These are phyloP conservation scores for Leucophenga montana DNA, from an alignment of 2,888 invertebrate species.

Conservation along the genomic window DNA sequence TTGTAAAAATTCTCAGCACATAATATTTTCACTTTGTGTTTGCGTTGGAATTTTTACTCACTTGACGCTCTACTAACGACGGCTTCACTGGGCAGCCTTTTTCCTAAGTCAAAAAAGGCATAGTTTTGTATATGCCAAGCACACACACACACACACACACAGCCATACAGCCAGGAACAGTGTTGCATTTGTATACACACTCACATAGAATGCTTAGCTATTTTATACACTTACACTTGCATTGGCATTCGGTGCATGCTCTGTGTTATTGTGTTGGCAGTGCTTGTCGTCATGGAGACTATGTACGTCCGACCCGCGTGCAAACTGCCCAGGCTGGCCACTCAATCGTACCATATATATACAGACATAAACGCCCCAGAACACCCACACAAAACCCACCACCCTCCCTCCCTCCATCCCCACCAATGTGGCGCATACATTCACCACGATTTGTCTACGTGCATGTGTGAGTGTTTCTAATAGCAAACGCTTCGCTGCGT, in stretches of 20 bases:
- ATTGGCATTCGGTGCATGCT: constrained; percentile 56
- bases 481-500: too few species aligned
- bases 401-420: too few species aligned
- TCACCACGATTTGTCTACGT: not conserved
- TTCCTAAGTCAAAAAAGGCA: constrained; percentile 2
- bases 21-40: not conserved
- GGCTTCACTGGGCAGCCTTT: constrained; percentile 12
- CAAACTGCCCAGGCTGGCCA: constrained; percentile 21
- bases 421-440: too few species aligned
- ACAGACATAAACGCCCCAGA: not conserved
- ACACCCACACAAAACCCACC: not conserved
- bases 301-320: constrained; percentile 13
- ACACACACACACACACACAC: not conserved
- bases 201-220: not conserved
- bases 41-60: constrained; percentile 22
- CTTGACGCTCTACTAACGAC: constrained; percentile 5
- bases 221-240: not conserved
- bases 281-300: constrained; percentile 53
- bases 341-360: not conserved
- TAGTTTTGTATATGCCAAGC: not conserved
- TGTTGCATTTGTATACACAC: not conserved
- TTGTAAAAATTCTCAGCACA: not conserved
- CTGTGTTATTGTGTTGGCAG: constrained; percentile 65
- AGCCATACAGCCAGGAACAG: too few species aligned
- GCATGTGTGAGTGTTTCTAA: not conserved